Percentiles rank a stretch among this genome's conserved stretches.
phyloP scores from a whole-genome alignment of 1,140 invertebrate genomes.

The Yoshiicerus persimilis region DNA sequence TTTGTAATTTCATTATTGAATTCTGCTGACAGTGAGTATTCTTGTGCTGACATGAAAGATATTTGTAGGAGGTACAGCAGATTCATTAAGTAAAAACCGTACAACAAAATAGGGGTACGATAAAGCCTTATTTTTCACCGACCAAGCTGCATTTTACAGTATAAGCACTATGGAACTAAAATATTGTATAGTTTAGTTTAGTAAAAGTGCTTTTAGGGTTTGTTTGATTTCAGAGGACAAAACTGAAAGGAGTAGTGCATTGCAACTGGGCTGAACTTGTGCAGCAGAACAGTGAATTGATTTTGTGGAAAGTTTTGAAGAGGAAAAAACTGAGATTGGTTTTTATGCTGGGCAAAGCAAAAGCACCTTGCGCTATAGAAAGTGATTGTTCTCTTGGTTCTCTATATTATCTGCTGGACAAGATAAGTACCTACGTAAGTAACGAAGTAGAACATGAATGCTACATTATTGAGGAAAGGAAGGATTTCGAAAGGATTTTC shows the following conservation, averaged over 20 bases:
- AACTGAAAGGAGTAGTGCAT: no score
- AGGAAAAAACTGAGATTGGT: background rate
- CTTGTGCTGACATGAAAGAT: no score
- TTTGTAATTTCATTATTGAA: background rate
- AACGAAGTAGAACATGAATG: background rate
- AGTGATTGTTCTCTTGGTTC: background rate
- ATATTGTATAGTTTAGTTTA: no score
- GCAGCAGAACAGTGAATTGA: background rate
- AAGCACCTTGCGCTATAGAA: background rate
- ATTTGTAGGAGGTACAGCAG: no score
- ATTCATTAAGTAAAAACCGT: no score
- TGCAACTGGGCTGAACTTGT: background rate
- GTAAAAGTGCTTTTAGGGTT: no score
- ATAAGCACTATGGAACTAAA: no score
- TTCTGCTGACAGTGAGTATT: background rate
- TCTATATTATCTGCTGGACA: background rate
- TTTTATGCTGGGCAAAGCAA: background rate
- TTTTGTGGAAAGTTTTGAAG: background rate
- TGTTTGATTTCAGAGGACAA: background rate
- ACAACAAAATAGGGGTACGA: no score
- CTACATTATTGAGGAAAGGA: conserved; percentile 20
- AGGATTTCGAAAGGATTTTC: background rate
- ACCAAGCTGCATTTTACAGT: no score
- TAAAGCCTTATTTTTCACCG: no score
- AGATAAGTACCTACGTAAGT: background rate